Evolutionary conservation across 1,140 invertebrate species (phyloP), one percentile per base, ranked within the genome.

Genomic region (Pogonomyrmex barbatus): DNA sequence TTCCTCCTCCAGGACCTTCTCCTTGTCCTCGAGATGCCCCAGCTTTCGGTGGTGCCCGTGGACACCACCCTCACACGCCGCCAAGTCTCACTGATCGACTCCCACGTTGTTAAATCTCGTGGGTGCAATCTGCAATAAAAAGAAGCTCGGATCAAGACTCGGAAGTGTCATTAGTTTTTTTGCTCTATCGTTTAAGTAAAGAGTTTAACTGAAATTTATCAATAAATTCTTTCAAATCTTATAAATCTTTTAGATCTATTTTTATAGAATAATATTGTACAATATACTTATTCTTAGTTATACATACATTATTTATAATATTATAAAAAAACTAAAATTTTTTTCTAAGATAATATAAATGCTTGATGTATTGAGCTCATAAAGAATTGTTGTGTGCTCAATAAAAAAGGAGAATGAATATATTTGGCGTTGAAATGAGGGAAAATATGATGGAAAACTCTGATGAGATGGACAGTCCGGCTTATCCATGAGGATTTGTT

Each of bases 1-100:
- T 86, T 89, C 89, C 91, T 89, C 89, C 92, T 89, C 93, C 93
- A 92, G 91, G 88, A 90, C 88, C 89, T 91, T 88, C 91, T 92
- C 88, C 89, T 88, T 91, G 89, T 85, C 33, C 77, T 70, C 83
- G 87, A 78, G 71, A 86, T 91, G 89, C 89, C 90, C 91, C 92
- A 91, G 90, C 82, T 89, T 85, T 91, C 56, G 85, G 42, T 91
- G 89, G 56, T 92, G 89, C 87, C 87, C 88, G 89, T 68, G 85
- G 91, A 91, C 90, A 88, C 92, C 88, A 67, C 83, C 75, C 79
- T 85, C 65, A 58, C 17, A 58, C 54, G n/a, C 56, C 77, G 71
- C 67, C 86, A 87, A 91, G 78, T 84, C 62, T 89, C 86, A 87
- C 85, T 76, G 88, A 89, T 88, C 82, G 88, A 89, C 52, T 89